Evolutionary conservation across 2,113 vertebrate genomes (phyloP).

Genomic region (Verasper variegatus): DNA sequence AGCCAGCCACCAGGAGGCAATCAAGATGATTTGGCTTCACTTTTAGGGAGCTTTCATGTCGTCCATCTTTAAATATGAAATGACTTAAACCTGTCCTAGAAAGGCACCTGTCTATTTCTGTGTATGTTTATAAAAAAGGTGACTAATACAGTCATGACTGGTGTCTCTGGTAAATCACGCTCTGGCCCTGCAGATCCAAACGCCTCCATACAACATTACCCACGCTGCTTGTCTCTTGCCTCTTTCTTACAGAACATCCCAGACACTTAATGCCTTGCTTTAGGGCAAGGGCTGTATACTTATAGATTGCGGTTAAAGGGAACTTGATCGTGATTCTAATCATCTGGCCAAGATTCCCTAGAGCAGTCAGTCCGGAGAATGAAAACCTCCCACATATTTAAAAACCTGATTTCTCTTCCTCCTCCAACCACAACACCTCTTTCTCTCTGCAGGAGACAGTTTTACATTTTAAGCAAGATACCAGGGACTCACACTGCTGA

Average conservation of each 20-base stretch:
- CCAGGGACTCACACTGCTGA: constrained; percentile 3
- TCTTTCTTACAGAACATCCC: constrained; percentile 9
- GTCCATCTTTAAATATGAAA: too few species aligned
- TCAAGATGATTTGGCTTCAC: too few species aligned
- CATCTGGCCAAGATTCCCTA: not conserved
- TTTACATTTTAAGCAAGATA: constrained; percentile 41
- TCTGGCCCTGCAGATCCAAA: too few species aligned
- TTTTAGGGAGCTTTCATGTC: too few species aligned
- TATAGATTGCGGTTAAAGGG: not conserved
- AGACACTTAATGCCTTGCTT: too few species aligned
- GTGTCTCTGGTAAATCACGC: too few species aligned
- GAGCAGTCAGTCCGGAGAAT: not conserved
- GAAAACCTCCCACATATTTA: constrained; percentile 13
- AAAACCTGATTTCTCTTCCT: constrained; percentile 21
- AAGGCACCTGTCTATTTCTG: too few species aligned
- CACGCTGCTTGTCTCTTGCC: not conserved
- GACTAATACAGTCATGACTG: too few species aligned
- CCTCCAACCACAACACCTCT: not conserved
- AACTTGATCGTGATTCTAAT: not conserved
- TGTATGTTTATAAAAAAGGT: too few species aligned
- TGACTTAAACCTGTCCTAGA: too few species aligned
- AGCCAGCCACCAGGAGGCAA: too few species aligned
- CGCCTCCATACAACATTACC: too few species aligned
- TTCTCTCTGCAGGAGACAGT: constrained; percentile 16
- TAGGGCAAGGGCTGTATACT: constrained; percentile 7